Percentiles rank a stretch among this genome's conserved stretches.
These are phyloP conservation scores for Monodelphis domestica DNA, from an alignment of 2,797 vertebrate genomes.

Conservation along the genomic window DNA sequence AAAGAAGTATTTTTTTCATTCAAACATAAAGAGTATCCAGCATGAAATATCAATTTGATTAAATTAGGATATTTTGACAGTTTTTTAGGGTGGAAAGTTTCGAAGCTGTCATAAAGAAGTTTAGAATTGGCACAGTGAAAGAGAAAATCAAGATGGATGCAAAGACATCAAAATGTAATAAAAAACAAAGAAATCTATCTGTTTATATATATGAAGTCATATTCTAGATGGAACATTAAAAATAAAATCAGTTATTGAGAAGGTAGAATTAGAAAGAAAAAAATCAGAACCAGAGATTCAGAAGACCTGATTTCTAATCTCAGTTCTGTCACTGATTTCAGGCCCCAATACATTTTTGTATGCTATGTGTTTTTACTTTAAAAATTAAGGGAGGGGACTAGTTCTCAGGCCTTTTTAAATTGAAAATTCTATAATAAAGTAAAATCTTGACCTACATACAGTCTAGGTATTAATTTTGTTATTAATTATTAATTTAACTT, in stretches of 20 bases:
- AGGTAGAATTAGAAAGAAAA: background rate
- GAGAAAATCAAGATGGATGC: background rate
- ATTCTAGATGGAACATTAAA: background rate
- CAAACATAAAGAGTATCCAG: constrained; percentile 34
- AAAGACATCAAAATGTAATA: background rate
- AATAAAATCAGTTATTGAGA: background rate
- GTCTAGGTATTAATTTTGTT: background rate
- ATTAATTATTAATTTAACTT: too few species aligned
- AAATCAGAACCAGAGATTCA: background rate
- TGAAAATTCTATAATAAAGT: background rate
- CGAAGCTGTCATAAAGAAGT: background rate
- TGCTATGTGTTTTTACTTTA: background rate
- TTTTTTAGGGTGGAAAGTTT: background rate
- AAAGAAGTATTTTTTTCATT: background rate
- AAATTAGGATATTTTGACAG: constrained; percentile 8
- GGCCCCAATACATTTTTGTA: background rate
- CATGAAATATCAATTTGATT: background rate
- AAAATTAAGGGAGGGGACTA: background rate
- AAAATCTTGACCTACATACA: background rate
- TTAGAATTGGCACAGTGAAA: background rate
- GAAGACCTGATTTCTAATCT: background rate
- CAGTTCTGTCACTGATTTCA: background rate
- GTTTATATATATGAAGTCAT: background rate
- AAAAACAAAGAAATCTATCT: background rate
- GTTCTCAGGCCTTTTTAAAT: background rate